phyloP scores from a whole-genome alignment of 2,888 invertebrate species.

The Allophyes oxyacanthae region DNA sequence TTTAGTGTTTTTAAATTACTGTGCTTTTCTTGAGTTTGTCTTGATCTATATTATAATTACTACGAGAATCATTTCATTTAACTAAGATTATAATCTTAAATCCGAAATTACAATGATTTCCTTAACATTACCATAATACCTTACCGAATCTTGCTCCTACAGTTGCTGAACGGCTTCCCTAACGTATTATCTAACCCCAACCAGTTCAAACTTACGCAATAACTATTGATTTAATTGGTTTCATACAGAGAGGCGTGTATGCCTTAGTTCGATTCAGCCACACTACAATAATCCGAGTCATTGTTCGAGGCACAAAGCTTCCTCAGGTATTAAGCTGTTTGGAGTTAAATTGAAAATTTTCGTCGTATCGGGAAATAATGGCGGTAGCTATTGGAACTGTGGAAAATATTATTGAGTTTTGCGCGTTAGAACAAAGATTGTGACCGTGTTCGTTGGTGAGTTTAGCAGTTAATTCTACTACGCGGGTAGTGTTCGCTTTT shows the following conservation, averaged over 20 bases:
- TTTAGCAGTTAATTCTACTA: constrained; percentile 24
- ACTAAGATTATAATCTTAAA: not conserved
- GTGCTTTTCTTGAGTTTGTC: too few species aligned
- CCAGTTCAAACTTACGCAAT: constrained; percentile 46
- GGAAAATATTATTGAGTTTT: constrained; percentile 55
- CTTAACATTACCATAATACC: constrained; percentile 19
- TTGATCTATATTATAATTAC: too few species aligned
- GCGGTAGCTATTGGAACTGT: constrained; percentile 50
- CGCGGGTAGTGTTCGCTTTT: constrained; percentile 2
- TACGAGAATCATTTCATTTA: too few species aligned
- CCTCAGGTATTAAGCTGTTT: constrained; percentile 63
- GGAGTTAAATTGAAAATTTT: constrained; percentile 68
- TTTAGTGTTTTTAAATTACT: too few species aligned
- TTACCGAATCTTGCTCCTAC: constrained; percentile 18
- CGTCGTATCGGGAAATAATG: constrained; percentile 58
- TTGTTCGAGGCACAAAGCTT: constrained; percentile 62
- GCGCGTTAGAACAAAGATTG: constrained; percentile 44
- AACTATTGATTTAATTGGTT: constrained; percentile 57
- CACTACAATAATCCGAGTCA: constrained; percentile 58
- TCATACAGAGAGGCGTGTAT: constrained; percentile 33
- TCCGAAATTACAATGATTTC: not conserved
- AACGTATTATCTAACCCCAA: constrained; percentile 40
- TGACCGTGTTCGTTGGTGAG: constrained; percentile 36
- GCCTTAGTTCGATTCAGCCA: constrained; percentile 25
- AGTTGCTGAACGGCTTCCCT: constrained; percentile 28